Evolutionary conservation across 1,140 invertebrate species (phyloP).

Genomic region (Streblospio benedicti): DNA sequence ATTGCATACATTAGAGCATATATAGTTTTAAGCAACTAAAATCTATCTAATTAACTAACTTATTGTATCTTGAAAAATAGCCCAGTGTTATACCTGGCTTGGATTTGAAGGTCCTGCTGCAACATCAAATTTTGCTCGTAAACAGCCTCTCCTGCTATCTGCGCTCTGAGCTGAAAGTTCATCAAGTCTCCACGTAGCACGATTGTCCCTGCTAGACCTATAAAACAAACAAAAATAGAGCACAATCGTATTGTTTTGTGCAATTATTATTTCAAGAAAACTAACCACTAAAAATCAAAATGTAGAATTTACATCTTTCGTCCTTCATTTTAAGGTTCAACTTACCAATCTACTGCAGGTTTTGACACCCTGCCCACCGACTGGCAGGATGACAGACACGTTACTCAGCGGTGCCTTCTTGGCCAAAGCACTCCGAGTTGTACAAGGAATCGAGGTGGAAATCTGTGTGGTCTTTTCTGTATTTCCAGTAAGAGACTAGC

Average conservation of each 20-base stretch:
- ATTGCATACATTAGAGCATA: no score
- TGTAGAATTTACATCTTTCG: no score
- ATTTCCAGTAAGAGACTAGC: constrained; percentile 92
- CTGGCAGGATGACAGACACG: constrained; percentile 73
- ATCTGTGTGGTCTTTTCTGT: constrained; percentile 76
- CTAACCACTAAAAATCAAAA: no score
- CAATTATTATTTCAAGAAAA: no score
- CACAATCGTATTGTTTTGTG: no score
- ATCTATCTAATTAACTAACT: no score
- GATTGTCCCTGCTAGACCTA: constrained; percentile 69
- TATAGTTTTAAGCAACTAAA: no score
- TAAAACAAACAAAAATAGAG: no score
- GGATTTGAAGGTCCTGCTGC: constrained; percentile 41
- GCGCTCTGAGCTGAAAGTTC: constrained; percentile 72
- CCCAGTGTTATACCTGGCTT: no score
- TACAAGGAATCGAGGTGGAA: constrained; percentile 90
- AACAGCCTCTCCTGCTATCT: constrained; percentile 75
- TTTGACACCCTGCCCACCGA: constrained; percentile 80
- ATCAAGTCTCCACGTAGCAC: constrained; percentile 82
- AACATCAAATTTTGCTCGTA: constrained; percentile 80
- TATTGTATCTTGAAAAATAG: no score
- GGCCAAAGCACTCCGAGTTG: constrained; percentile 81
- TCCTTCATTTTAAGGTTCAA: no score
- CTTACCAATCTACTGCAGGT: constrained; percentile 76
- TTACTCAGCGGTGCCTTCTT: constrained; percentile 75